These are phyloP conservation scores for Poecilus cupreus DNA, from an alignment of 2,888 invertebrate genomes.

Conservation along the genomic window DNA sequence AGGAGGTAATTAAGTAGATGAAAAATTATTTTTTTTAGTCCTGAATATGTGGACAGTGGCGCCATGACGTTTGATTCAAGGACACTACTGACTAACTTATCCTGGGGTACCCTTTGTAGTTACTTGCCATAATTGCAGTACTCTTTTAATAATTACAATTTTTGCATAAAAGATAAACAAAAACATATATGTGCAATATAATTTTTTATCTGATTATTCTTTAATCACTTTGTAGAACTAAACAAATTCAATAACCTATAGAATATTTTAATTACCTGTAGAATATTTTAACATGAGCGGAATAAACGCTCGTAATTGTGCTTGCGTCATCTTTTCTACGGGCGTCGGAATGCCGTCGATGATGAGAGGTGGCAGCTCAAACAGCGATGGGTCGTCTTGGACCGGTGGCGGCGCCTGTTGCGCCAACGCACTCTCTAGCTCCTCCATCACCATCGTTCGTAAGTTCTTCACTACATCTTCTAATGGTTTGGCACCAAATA, in stretches of 20 bases:
- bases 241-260: background rate
- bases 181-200: too few relatives aligned
- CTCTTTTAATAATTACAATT: too few relatives aligned
- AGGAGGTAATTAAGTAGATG: too few relatives aligned
- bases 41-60: too few relatives aligned
- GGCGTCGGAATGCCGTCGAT: slow-evolving; percentile 99
- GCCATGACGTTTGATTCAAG: too few relatives aligned
- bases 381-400: slow-evolving; percentile 93
- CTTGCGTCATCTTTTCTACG: slow-evolving; percentile 99
- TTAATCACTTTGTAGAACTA: background rate
- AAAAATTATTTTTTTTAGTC: too few relatives aligned
- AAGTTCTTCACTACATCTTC: slow-evolving; percentile 96
- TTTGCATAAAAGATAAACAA: too few relatives aligned
- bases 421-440: slow-evolving; percentile 93
- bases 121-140: too few relatives aligned
- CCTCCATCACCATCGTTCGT: slow-evolving; percentile 94
- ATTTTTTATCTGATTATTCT: too few relatives aligned
- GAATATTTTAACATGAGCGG: slow-evolving; percentile 98
- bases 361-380: slow-evolving; percentile 96
- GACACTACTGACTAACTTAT: too few relatives aligned
- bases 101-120: too few relatives aligned
- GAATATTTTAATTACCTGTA: slow-evolving; percentile 81
- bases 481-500: slow-evolving; percentile 96
- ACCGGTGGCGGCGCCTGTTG: slow-evolving; percentile 92
- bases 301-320: slow-evolving; percentile 96